Conservation (phyloP, 2,797 vertebrate species). For the Phrynocephalus guinanensis region DNA sequence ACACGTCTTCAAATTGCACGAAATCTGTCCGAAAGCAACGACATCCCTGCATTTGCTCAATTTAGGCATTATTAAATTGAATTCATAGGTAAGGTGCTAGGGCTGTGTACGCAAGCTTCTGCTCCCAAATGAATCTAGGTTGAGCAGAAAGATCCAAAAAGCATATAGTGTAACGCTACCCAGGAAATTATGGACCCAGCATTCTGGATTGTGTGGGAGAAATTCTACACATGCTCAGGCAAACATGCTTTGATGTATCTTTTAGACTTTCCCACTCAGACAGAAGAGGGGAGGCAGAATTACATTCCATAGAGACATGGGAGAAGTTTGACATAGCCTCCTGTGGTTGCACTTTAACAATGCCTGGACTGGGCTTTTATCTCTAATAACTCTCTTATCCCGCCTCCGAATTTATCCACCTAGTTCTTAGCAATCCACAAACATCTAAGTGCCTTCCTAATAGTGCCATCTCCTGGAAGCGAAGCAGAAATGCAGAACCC, state of each 20-base stretch:
- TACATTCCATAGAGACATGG: too few species aligned
- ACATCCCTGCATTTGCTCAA: too few species aligned
- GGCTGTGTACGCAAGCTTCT: too few species aligned
- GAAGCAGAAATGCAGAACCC: neutral
- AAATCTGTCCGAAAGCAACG: too few species aligned
- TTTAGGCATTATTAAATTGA: too few species aligned
- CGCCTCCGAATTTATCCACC: neutral
- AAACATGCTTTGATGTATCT: neutral
- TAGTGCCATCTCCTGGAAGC: slow-evolving; percentile 58
- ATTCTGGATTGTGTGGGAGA: neutral
- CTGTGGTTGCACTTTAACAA: neutral
- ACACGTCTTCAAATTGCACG: too few species aligned
- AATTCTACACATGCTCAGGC: neutral
- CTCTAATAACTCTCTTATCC: slow-evolving; percentile 10
- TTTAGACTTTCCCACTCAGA: neutral
- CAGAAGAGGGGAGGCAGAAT: neutral
- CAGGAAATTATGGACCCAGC: neutral
- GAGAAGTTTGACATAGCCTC: neutral
- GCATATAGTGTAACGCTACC: neutral
- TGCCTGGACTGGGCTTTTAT: neutral
- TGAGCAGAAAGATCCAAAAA: too few species aligned
- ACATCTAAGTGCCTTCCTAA: neutral
- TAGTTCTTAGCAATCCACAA: slow-evolving; percentile 8
- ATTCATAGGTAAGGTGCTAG: too few species aligned
- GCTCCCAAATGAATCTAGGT: too few species aligned